Base-by-base conservation (phyloP, 2,888 invertebrate species). In the Drosophila nr. fundita region DNA sequence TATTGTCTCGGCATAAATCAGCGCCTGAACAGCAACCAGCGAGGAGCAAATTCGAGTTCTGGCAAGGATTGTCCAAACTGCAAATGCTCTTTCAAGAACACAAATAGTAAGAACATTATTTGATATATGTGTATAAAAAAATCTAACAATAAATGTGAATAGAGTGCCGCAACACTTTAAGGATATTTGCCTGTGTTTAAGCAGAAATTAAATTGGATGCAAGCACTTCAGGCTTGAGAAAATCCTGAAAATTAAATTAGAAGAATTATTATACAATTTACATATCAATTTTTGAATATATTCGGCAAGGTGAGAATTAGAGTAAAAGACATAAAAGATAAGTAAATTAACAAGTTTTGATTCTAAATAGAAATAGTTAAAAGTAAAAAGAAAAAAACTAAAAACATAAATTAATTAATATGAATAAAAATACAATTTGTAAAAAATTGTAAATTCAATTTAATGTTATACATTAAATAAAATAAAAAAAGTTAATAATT, bases 1-100 rank as follows among this genome's bases (percentile, higher is more conserved):
- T 85, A 85, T 83, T 83, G 81, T 49, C 49, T 40, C 29, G 49
- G 50, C 68, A 82, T 84, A 84, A 89, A 89, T 89, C 85, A 84
- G 89, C 3, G 30, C 29, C 1, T 32, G 63, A 73, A 36, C 54
- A 42, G 49, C 69, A 15, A 11, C 21, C 6, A 58, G 34, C 57
- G 13, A 24, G 42, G 18, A 58, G 42, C 34, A 2, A n/a, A 13
- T 5, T 1, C 27, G n/a, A 29, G 8, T 21, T n/a, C 11, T 3
- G 5, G n/a, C n/a, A 32, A 29, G 21, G 21, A 30, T 2, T 27
- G 49, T 48, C 30, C 42, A 62, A 53, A 65, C 61, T 57, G 15
- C 32, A 42, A 60, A 76, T 76, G 42, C 76, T 60, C 75, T 76
- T 24, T 18, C 10, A 45, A 30, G 36, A 3, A 5, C 15, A 2